A percentile compares a stretch with the other conserved stretches of the same genome.
phyloP scores from a whole-genome alignment of 2,888 invertebrate genomes.

The Drosophila subsilvestris region DNA sequence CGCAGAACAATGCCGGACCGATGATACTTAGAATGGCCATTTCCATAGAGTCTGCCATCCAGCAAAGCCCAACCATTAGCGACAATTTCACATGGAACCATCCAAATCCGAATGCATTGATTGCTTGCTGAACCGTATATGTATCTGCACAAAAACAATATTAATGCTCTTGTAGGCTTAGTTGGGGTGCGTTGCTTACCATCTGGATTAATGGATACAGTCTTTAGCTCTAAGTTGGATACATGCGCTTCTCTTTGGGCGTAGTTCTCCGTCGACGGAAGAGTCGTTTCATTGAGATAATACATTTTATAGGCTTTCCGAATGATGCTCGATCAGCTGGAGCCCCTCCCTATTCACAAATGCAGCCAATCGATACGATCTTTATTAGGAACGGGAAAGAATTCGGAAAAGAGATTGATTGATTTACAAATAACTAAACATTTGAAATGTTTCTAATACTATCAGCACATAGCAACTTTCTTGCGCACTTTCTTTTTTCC shows the following conservation, averaged over 20 bases:
- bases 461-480: constrained; percentile 21
- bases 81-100: constrained; percentile 95
- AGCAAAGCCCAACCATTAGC: constrained; percentile 92
- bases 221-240: constrained; percentile 42
- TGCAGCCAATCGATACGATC: background rate
- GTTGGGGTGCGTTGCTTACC: constrained; percentile 11
- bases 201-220: constrained; percentile 44
- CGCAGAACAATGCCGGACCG: constrained; percentile 96
- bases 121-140: constrained; percentile 93
- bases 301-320: constrained; percentile 20
- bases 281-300: constrained; percentile 31
- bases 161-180: constrained; percentile 1
- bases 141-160: constrained; percentile 86
- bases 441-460: background rate
- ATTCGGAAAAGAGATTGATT: background rate
- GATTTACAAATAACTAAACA: background rate
- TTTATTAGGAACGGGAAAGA: background rate
- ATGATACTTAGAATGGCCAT: constrained; percentile 98
- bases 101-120: constrained; percentile 93
- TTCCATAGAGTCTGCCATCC: constrained; percentile 99
- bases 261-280: constrained; percentile 24
- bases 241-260: constrained; percentile 30
- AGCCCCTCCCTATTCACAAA: background rate
- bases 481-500: constrained; percentile 37
- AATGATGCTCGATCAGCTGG: background rate